Percentiles rank a stretch among this genome's conserved stretches.
Conservation (phyloP, 2,797 vertebrate genomes). For the Pantherophis alleghaniensis region DNA sequence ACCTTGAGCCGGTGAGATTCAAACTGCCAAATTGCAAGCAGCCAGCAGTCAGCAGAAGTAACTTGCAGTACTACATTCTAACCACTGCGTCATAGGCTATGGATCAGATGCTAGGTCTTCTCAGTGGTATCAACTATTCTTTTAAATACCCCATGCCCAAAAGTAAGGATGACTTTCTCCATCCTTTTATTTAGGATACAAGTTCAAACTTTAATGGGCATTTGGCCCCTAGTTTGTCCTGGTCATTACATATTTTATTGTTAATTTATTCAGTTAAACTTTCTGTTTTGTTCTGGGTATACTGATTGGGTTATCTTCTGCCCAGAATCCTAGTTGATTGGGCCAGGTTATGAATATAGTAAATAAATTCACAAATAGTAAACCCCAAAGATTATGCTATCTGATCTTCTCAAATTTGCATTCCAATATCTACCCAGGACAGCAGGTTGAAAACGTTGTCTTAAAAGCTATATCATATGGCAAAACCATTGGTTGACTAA, state of each 20-base stretch:
- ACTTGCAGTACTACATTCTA: too few species aligned
- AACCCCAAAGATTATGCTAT: background rate
- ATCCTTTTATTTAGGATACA: background rate
- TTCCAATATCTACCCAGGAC: background rate
- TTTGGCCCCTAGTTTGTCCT: background rate
- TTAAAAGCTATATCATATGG: background rate
- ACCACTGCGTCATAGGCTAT: background rate
- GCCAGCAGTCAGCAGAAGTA: too few species aligned
- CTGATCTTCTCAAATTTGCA: background rate
- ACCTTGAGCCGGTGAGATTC: too few species aligned
- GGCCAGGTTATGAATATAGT: background rate
- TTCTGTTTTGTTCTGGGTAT: background rate
- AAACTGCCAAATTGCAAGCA: too few species aligned
- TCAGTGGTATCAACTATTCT: background rate
- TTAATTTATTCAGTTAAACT: background rate
- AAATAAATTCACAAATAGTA: background rate
- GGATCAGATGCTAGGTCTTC: background rate
- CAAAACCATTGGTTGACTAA: background rate
- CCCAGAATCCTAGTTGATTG: background rate
- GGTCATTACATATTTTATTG: background rate
- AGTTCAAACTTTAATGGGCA: background rate
- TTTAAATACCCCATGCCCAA: background rate
- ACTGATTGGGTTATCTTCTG: background rate
- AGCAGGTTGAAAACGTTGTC: background rate
- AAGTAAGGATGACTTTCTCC: background rate